phyloP scores from a whole-genome alignment of 2,888 invertebrate genomes.

The Flexamia atlantica region DNA sequence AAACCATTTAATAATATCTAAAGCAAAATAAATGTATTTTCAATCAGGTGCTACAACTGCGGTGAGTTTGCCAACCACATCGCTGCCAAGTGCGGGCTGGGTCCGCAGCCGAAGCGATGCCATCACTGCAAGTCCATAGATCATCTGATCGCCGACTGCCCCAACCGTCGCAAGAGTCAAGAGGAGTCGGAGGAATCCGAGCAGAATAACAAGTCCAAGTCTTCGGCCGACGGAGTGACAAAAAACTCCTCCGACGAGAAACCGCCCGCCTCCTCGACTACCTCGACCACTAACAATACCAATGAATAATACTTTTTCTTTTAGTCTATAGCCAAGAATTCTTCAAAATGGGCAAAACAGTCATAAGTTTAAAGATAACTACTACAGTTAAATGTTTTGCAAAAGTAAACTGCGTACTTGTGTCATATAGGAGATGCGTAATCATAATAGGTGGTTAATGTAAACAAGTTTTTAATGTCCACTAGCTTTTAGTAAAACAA shows the following conservation, averaged over 20 bases:
- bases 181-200: slow-evolving; percentile 55
- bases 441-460: too few relatives aligned
- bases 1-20: too few relatives aligned
- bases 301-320: slow-evolving; percentile 50
- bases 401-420: too few relatives aligned
- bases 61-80: slow-evolving; percentile 96
- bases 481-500: too few relatives aligned
- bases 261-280: not conserved
- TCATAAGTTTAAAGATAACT: slow-evolving; percentile 1
- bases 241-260: not conserved
- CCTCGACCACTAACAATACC: slow-evolving; percentile 30
- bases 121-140: slow-evolving; percentile 93
- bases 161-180: slow-evolving; percentile 74
- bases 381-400: too few relatives aligned
- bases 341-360: slow-evolving; percentile 7
- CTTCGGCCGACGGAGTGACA: not conserved
- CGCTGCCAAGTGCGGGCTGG: slow-evolving; percentile 92
- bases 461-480: too few relatives aligned
- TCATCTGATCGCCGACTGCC: slow-evolving; percentile 94
- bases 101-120: slow-evolving; percentile 94
- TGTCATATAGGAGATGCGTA: too few relatives aligned
- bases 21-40: slow-evolving; percentile 38
- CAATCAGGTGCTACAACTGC: slow-evolving; percentile 92
- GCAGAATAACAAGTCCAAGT: not conserved
- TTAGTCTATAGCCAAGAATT: slow-evolving; percentile 53